phyloP scores from a whole-genome alignment of 2,888 invertebrate genomes.

The Lysandra coridon region DNA sequence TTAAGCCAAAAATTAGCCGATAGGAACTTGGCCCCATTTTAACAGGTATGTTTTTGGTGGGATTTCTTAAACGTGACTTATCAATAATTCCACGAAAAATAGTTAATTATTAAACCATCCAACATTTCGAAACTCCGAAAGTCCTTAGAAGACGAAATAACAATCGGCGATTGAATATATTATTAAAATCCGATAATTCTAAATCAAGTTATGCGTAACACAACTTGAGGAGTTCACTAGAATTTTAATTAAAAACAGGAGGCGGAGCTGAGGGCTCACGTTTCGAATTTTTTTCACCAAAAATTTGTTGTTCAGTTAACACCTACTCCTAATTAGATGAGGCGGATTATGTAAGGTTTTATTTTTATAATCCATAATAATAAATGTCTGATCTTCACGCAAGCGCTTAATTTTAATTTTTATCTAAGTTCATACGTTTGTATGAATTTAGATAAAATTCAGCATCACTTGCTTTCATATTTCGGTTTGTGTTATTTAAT shows the following conservation, averaged over 20 bases:
- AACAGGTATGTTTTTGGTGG: too few relatives aligned
- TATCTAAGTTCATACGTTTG: too few relatives aligned
- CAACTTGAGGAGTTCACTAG: conserved; percentile 6
- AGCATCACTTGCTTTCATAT: too few relatives aligned
- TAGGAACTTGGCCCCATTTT: too few relatives aligned
- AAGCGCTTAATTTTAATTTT: too few relatives aligned
- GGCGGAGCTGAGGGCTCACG: background rate
- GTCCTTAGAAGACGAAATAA: background rate
- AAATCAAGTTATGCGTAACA: conserved; percentile 22
- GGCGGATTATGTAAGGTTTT: background rate
- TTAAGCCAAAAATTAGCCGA: too few relatives aligned
- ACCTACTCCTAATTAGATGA: conserved; percentile 1
- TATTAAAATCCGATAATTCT: background rate
- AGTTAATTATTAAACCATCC: background rate
- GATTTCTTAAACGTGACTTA: too few relatives aligned
- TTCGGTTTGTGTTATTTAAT: too few relatives aligned
- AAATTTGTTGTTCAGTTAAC: conserved; percentile 8
- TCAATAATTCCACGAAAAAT: background rate
- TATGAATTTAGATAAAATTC: too few relatives aligned
- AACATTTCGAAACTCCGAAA: background rate
- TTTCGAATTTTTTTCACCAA: conserved; percentile 4
- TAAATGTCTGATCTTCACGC: too few relatives aligned
- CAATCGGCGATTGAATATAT: background rate
- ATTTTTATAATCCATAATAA: too few relatives aligned
- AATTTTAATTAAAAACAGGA: conserved; percentile 5